phyloP scores from a whole-genome alignment of 2,797 vertebrate genomes.

The Oreochromis mossambicus region DNA sequence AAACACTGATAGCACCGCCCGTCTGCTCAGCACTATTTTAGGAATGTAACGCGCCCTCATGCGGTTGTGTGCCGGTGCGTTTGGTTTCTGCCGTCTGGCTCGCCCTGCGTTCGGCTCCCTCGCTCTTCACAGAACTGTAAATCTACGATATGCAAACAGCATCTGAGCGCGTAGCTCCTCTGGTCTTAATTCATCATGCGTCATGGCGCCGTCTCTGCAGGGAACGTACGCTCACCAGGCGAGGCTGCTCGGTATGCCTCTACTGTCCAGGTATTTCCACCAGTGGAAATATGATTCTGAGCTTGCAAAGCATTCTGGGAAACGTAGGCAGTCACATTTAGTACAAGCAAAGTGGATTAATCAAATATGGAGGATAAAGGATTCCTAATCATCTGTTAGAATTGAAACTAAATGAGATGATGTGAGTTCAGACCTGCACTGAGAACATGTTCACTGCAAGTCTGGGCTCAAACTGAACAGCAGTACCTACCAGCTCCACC shows the following conservation, averaged over 20 bases:
- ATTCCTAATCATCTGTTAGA: neutral
- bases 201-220: neutral
- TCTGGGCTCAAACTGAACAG: neutral
- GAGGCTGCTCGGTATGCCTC: neutral
- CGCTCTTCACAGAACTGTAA: constrained; percentile 1
- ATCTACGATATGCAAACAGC: constrained; percentile 13
- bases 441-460: neutral
- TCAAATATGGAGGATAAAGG: neutral
- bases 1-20: neutral
- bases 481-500: neutral
- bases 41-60: constrained; percentile 52
- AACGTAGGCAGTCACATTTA: neutral
- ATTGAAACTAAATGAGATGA: neutral
- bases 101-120: neutral
- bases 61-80: neutral
- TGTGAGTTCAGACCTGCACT: neutral
- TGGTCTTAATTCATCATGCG: neutral
- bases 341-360: neutral
- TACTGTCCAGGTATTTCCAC: neutral
- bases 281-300: neutral
- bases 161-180: neutral
- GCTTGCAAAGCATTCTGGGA: neutral
- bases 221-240: neutral
- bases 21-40: constrained; percentile 46
- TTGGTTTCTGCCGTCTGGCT: neutral